Evolutionary conservation across 2,797 vertebrate genomes (phyloP).

Genomic region (Mormyrops attenuatus): DNA sequence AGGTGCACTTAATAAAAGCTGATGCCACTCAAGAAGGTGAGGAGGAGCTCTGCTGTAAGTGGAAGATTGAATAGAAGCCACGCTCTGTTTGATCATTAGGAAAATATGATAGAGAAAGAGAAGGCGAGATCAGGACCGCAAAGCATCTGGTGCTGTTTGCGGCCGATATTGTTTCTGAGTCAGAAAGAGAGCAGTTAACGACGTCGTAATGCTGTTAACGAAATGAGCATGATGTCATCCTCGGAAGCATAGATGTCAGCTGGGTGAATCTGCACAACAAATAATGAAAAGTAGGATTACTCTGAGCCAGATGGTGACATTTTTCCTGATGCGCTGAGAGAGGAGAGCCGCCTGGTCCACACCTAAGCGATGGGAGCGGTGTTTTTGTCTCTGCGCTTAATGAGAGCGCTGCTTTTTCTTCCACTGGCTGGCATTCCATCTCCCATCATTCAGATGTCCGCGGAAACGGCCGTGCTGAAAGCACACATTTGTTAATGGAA

Average conservation of each 20-base stretch:
- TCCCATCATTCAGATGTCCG: neutral
- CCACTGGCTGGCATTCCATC: neutral
- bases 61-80: neutral
- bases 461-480: neutral
- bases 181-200: neutral
- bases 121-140: neutral
- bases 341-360: neutral
- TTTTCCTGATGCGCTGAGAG: neutral
- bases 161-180: neutral
- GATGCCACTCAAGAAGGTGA: neutral
- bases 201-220: neutral
- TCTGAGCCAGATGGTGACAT: neutral
- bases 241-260: neutral
- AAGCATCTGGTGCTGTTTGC: neutral
- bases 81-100: neutral
- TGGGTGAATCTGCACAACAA: neutral
- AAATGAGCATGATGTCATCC: neutral
- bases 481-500: neutral
- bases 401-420: neutral
- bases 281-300: neutral
- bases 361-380: neutral
- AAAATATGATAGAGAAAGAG: neutral
- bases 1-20: neutral
- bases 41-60: neutral
- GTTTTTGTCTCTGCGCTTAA: neutral